Evolutionary conservation across 2,888 invertebrate species (phyloP), one percentile per base, ranked within the genome.

Genomic region (Sinopyrophorus schimmeli): DNA sequence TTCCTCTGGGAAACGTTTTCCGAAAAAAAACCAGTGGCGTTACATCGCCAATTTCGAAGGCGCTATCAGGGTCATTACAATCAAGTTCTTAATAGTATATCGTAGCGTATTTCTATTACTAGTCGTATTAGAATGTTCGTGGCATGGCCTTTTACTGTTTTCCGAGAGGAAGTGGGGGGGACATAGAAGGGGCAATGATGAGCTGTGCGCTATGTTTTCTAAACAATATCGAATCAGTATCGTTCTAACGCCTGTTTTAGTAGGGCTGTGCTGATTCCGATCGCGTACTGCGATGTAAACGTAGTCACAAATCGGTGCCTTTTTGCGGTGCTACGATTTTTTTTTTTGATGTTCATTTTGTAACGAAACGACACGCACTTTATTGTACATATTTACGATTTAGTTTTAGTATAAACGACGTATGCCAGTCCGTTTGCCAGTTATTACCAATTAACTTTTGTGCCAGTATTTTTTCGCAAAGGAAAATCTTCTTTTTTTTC

Each of bases 191-290:
- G 51, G 51, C 27, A 52, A 32, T 41, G 51, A 52, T 52, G 51
- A 52, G 47, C 37, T 28, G 57, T 57, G 57, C 57, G 53, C 54
- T 57, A 57, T 57, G 57, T 57, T 57, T 57, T 57, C 57, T 57
- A 57, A 57, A 57, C 57, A 57, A 57, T 55, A 55, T 44, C 40
- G 53, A 53, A 48, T 53, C 53, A 53, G 53, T 53, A 48, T 35
- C 53, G 47, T 42, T 48, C 53, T 48, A 48, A 48, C 53, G 48
- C 37, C n/a, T 41, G 41, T 23, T 30, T 24, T 26, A 38, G 53
- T 40, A 28, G 35, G 40, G 39, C 16, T 41, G 24, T 42, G 41
- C 28, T 47, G 37, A 30, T 32, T 51, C 24, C 35, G 44, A 26
- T 18, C 42, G 44, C 39, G 34, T 34, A 31, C 41, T 30, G 53